Evolutionary conservation across 2,888 invertebrate species (phyloP), one percentile per base, ranked within the genome.

Genomic region (Nyleta sp.): DNA sequence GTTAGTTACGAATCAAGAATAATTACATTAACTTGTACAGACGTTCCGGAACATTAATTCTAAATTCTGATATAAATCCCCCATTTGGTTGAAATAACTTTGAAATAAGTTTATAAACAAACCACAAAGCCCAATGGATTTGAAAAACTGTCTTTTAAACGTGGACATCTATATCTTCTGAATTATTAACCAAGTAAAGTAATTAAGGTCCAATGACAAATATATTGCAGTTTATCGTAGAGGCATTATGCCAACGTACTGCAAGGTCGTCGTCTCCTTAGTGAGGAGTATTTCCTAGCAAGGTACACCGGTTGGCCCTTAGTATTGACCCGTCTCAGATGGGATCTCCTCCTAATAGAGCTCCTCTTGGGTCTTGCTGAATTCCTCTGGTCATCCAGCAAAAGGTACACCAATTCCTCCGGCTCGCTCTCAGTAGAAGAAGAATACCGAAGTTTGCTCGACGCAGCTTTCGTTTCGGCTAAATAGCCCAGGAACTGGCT

Each of bases 251-350:
- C 24, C 40, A 73, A 74, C 75, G 18, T 84, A 90, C 90, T 89
- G 90, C 90, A 88, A 38, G 89, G 86, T 87, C 88, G 87, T 85
- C 89, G 87, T 82, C 88, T 87, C 78, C 90, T 86, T 65, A 89
- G 83, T 40, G 90, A 91, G 6, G 90, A 90, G 57, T 88, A 87
- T 67, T 89, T 90, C 77, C 90, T 86, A 28, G 89, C 89, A 48
- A 90, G 86, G 80, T 88, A 90, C 73, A 90, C 90, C 31, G 90
- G 90, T 67, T 89, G 90, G 42, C 89, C 87, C 15, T 85, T 84
- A 46, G 78, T 78, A 50, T 83, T 84, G 13, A 65, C 64, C 15
- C 76, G 33, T 46, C 87, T 82, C 17, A 89, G 80, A 78, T 91
- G 90, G 0, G 90, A 90, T 71, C 89, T 89, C 71, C 90, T 85